Conservation (phyloP, 2,113 vertebrate species). For the Phrynosoma platyrhinos region DNA sequence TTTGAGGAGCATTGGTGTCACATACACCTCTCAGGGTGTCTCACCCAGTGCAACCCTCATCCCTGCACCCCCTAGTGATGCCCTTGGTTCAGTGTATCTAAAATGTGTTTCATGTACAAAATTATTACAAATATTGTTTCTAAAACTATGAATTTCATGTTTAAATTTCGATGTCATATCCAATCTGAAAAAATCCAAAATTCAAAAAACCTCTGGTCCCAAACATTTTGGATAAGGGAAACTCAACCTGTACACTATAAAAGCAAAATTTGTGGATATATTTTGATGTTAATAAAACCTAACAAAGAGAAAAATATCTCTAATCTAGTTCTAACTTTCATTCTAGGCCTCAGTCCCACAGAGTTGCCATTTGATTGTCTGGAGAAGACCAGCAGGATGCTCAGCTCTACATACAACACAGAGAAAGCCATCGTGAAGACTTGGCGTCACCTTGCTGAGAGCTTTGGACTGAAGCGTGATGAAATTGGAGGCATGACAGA, state of each 20-base stretch:
- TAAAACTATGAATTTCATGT: too few species aligned
- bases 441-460: slow-evolving; percentile 98
- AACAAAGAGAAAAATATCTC: background rate
- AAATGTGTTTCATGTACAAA: too few species aligned
- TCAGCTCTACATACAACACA: slow-evolving; percentile 96
- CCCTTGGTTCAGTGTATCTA: too few species aligned
- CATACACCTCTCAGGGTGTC: too few species aligned
- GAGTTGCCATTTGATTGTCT: slow-evolving; percentile 97
- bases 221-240: too few species aligned
- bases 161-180: too few species aligned
- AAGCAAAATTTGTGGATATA: background rate
- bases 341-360: slow-evolving; percentile 91
- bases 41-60: too few species aligned
- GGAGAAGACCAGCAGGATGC: slow-evolving; percentile 97
- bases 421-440: slow-evolving; percentile 97
- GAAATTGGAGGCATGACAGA: slow-evolving; percentile 99
- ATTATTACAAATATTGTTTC: too few species aligned
- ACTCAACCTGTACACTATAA: background rate
- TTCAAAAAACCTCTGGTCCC: too few species aligned
- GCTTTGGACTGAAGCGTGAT: slow-evolving; percentile 95
- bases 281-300: background rate
- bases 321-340: slow-evolving; percentile 5
- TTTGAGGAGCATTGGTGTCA: too few species aligned
- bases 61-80: too few species aligned
- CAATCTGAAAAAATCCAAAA: too few species aligned